Percentiles rank a stretch among this genome's conserved stretches.
These are phyloP conservation scores for Pelodytes ibericus DNA, from an alignment of 2,797 vertebrate species.

Conservation along the genomic window DNA sequence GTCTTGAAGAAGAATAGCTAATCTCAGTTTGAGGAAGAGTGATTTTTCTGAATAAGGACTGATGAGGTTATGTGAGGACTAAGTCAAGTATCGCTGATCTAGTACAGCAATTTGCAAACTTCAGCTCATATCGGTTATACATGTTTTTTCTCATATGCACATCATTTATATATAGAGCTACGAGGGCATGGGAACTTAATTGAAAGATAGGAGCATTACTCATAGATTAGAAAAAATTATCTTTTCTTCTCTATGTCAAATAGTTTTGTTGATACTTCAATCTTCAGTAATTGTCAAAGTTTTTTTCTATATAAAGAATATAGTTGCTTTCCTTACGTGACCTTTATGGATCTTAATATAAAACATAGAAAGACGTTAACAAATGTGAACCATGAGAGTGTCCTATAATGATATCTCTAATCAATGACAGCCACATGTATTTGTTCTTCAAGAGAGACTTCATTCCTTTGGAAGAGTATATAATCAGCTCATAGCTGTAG, in stretches of 20 bases:
- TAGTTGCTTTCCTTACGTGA: slow-evolving; percentile 4
- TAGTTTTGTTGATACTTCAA: not conserved
- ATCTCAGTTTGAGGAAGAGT: not conserved
- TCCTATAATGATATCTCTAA: too few species aligned
- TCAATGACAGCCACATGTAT: too few species aligned
- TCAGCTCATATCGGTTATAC: not conserved
- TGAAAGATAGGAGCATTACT: not conserved
- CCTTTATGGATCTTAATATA: too few species aligned
- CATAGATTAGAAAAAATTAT: not conserved
- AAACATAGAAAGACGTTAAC: too few species aligned
- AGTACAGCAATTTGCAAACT: not conserved
- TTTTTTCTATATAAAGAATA: not conserved
- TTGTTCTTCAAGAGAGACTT: too few species aligned
- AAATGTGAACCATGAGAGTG: too few species aligned
- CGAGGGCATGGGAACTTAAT: not conserved
- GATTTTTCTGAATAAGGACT: not conserved
- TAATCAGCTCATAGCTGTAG: too few species aligned
- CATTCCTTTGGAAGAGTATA: too few species aligned
- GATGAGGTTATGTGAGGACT: not conserved
- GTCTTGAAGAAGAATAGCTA: not conserved
- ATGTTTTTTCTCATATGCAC: slow-evolving; percentile 2
- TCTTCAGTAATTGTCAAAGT: not conserved
- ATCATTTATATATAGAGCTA: not conserved
- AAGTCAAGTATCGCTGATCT: not conserved
- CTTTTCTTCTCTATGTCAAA: too few species aligned